These are phyloP conservation scores for Melangyna quadrimaculata DNA, from an alignment of 2,888 invertebrate genomes.

Conservation along the genomic window DNA sequence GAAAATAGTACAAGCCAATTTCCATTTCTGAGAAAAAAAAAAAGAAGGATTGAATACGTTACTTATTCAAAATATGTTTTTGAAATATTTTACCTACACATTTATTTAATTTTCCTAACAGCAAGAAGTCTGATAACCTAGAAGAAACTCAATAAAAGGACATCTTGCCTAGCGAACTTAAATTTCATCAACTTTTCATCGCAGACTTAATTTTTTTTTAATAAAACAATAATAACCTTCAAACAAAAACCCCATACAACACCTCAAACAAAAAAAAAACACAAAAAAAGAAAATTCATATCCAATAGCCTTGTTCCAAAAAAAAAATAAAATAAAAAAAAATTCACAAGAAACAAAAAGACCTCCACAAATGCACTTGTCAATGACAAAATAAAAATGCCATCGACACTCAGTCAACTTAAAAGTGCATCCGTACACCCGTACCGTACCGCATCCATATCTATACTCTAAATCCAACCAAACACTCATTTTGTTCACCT, in stretches of 20 bases:
- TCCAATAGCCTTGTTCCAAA: constrained; percentile 54
- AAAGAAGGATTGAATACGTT: too few species aligned
- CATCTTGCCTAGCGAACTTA: neutral
- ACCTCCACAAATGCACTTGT: constrained; percentile 65
- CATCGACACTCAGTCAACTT: constrained; percentile 68
- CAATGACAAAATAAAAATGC: constrained; percentile 68
- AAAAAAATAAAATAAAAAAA: too few species aligned
- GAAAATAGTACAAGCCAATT: too few species aligned
- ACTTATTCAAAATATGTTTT: too few species aligned
- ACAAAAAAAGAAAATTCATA: constrained; percentile 12
- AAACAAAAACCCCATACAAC: neutral
- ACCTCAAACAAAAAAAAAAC: constrained; percentile 30
- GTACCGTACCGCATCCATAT: constrained; percentile 7
- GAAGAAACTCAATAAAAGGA: too few species aligned
- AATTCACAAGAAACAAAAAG: constrained; percentile 35
- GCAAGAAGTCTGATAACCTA: too few species aligned
- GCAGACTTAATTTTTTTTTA: too few species aligned
- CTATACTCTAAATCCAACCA: too few species aligned
- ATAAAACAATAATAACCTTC: neutral
- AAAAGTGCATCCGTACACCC: constrained; percentile 61
- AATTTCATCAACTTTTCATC: neutral
- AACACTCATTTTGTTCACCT: constrained; percentile 47
- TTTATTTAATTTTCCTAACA: too few species aligned
- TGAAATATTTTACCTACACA: too few species aligned
- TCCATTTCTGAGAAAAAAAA: too few species aligned